Evolutionary conservation across 2,888 invertebrate genomes (phyloP), one percentile per base, ranked within the genome.

Genomic region (Sialis fuliginosa): DNA sequence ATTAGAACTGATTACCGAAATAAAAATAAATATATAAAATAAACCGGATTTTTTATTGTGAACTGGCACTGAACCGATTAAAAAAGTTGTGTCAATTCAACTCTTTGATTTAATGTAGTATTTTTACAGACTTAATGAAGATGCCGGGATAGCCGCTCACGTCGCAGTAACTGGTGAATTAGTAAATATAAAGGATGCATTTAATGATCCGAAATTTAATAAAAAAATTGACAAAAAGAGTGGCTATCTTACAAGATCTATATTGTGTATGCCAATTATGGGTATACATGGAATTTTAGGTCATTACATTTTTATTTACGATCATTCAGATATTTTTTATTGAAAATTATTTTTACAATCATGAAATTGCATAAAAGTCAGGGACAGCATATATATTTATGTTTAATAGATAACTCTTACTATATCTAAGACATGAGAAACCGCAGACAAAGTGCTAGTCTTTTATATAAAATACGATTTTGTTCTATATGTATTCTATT

Each of bases 161-260:
- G 76, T 73, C 1, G 72, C 72, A 0, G 60, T 65, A 40, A 70
- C 69, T 0, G 71, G 72, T 0, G 56, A 61, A 10, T 51, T 59
- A 0, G 54, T 76, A 7, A 77, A 77, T 57, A 60, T 77, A 1
- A 57, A 58, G 12, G 74, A 77, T 51, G 71, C 72, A 1, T 74
- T 71, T 58, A 68, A 64, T 42, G 77, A 77, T 58, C 55, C 65
- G 0, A 63, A 73, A 12, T 75, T 75, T 55, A 52, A 59, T 32
- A 71, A 67, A 44, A 72, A 73, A 48, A 62, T 72, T 9, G 75
- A 76, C 52, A 65, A 67, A 5, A 68, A 67, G 31, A 70, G 71
- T 0, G 75, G 74, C 2, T 68, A 69, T 12, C 71, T 75, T 2
- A 72, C 72, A 1, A 62, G 75, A 46, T 68, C 73, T 1, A 67